Percentiles rank a stretch among this genome's conserved stretches.
Conservation (phyloP, 2,113 vertebrate genomes). For the Gavialis gangeticus region DNA sequence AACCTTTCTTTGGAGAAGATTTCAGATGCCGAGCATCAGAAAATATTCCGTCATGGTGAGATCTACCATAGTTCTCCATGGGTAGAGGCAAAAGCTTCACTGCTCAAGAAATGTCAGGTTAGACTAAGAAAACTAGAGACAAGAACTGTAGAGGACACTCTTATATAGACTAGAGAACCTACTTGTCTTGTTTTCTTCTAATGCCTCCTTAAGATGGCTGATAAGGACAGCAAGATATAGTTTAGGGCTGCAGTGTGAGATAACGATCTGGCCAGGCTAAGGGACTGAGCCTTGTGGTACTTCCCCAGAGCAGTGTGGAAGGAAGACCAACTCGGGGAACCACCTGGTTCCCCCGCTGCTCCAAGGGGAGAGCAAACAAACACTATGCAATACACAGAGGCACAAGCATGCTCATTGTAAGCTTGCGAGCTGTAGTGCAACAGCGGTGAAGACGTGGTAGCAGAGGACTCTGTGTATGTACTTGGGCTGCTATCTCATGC, state of each 20-base stretch:
- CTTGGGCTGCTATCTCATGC: fast-evolving
- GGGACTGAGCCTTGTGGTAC: neutral
- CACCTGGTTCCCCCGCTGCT: neutral
- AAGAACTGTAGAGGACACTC: neutral
- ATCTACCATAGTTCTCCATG: neutral
- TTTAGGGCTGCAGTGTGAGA: neutral
- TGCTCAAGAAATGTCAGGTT: neutral
- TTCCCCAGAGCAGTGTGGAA: fast-evolving
- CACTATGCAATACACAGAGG: neutral
- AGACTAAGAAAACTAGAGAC: neutral
- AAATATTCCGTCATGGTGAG: neutral
- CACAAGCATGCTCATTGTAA: neutral
- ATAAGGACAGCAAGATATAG: neutral
- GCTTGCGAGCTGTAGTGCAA: neutral
- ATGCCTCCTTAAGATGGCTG: neutral
- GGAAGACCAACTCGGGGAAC: neutral
- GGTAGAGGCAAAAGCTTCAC: neutral
- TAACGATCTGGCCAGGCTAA: neutral
- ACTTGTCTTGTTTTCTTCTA: neutral
- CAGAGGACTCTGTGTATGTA: neutral
- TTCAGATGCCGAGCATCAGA: neutral
- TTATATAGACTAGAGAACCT: neutral
- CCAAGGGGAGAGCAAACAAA: neutral
- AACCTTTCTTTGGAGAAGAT: neutral
- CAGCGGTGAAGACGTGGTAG: neutral